phyloP scores from a whole-genome alignment of 2,113 vertebrate genomes.

The Theristicus caerulescens region DNA sequence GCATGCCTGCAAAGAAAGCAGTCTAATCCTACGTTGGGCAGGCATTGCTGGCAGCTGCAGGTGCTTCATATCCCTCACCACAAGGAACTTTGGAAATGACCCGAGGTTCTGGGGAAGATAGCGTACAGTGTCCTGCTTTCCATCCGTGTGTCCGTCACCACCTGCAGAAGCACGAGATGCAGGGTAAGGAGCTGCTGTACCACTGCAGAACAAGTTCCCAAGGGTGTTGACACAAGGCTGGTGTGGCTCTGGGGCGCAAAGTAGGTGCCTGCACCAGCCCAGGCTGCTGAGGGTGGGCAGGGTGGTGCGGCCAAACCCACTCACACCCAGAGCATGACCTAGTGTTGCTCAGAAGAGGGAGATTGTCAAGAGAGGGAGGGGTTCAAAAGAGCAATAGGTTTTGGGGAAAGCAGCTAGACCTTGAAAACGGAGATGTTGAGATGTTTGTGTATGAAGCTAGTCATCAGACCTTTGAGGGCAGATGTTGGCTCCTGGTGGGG shows the following conservation, averaged over 20 bases:
- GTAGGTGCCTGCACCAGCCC: neutral
- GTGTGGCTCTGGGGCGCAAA: neutral
- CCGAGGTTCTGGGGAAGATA: neutral
- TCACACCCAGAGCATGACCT: neutral
- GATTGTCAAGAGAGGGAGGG: neutral
- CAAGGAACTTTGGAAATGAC: neutral
- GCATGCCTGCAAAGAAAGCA: neutral
- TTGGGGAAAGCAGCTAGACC: neutral
- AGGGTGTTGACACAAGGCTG: neutral
- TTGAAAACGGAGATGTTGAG: neutral
- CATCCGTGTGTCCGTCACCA: neutral
- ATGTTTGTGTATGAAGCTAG: neutral
- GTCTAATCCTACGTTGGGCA: rapidly evolving
- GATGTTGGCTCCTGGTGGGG: neutral
- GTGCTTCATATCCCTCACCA: neutral
- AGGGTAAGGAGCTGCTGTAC: neutral
- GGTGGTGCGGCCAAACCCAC: neutral
- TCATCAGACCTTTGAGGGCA: neutral
- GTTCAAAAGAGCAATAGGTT: neutral
- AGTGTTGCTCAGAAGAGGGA: neutral
- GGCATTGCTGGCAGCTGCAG: neutral
- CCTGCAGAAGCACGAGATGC: neutral
- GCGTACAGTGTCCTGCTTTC: neutral
- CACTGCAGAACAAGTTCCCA: rapidly evolving
- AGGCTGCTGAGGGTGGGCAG: neutral